Conservation (phyloP, 2,888 invertebrate genomes). For the Cantharis nigra region DNA sequence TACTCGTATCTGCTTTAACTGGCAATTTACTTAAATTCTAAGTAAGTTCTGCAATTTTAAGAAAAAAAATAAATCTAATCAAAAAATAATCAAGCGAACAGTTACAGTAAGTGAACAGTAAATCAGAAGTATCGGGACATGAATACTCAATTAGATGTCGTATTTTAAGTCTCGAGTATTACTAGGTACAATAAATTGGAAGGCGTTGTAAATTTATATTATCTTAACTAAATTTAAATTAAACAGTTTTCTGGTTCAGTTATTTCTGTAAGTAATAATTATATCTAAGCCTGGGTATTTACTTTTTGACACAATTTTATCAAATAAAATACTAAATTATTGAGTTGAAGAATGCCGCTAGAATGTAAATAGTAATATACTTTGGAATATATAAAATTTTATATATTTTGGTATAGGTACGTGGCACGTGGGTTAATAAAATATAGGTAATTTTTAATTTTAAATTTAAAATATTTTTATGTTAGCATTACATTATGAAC, state of each 20-base stretch:
- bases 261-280: neutral
- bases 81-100: constrained; percentile 41
- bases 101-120: constrained; percentile 34
- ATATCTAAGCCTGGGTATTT: neutral
- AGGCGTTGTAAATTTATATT: constrained; percentile 41
- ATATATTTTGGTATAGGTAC: too few relatives aligned
- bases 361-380: too few relatives aligned
- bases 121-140: constrained; percentile 43
- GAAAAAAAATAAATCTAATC: constrained; percentile 26
- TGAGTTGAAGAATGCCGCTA: too few relatives aligned
- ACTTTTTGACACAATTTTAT: neutral
- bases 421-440: too few relatives aligned
- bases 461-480: too few relatives aligned
- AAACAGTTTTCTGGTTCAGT: neutral
- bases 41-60: neutral
- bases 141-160: constrained; percentile 45
- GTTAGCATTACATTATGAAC: too few relatives aligned
- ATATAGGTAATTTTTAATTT: too few relatives aligned
- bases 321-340: neutral
- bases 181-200: constrained; percentile 31
- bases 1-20: neutral
- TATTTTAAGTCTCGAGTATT: constrained; percentile 39
- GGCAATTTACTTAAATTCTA: neutral
- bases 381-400: too few relatives aligned
- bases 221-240: constrained; percentile 28